Conservation (phyloP, 1,140 invertebrate genomes). For the Wasmannia auropunctata region DNA sequence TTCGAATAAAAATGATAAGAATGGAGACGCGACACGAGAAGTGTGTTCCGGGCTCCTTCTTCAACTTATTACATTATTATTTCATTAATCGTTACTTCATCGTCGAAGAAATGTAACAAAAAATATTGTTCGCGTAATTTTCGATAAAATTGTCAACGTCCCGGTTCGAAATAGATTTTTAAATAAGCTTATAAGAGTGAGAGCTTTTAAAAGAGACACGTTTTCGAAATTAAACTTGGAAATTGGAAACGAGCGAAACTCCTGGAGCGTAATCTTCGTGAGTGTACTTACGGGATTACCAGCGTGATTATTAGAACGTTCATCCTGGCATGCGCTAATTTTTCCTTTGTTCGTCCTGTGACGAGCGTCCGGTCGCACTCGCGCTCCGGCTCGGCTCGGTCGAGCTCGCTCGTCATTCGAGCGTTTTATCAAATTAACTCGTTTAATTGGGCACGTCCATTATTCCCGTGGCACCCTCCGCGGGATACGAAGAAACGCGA, state of each 20-base stretch:
- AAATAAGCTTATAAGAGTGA: too few relatives aligned
- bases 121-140: not conserved
- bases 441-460: constrained; percentile 74
- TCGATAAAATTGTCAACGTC: not conserved
- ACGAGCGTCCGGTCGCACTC: constrained; percentile 4
- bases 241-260: too few relatives aligned
- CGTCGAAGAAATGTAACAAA: too few relatives aligned
- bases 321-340: constrained; percentile 58
- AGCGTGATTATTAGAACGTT: constrained; percentile 55
- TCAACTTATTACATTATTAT: too few relatives aligned
- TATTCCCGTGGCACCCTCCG: constrained; percentile 55
- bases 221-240: constrained; percentile 16
- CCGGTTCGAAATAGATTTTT: not conserved
- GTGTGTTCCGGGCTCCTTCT: too few relatives aligned
- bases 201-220: not conserved
- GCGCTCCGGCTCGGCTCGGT: not conserved
- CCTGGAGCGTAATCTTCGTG: constrained; percentile 30
- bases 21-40: not conserved
- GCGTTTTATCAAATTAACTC: constrained; percentile 78
- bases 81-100: not conserved
- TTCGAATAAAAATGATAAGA: not conserved
- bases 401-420: constrained; percentile 57
- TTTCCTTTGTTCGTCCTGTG: constrained; percentile 47
- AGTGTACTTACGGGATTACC: constrained; percentile 29
- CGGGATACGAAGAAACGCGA: constrained; percentile 60